Evolutionary conservation across 1,140 invertebrate genomes (phyloP).

Genomic region (Hylaeus anthracinus): DNA sequence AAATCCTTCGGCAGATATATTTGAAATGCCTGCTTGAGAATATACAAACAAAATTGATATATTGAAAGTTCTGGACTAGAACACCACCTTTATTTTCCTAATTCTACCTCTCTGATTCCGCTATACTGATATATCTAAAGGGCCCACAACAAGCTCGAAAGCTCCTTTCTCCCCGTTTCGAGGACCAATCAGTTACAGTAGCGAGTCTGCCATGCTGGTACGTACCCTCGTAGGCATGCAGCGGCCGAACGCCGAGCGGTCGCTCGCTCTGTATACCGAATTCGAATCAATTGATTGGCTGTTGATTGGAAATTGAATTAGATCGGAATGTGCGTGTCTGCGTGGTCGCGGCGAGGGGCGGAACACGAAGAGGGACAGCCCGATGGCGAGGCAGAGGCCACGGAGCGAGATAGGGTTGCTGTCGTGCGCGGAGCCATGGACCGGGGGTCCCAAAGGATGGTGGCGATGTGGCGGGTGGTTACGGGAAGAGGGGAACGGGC

Average conservation of each 20-base stretch:
- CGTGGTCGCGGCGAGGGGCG: conserved; percentile 31
- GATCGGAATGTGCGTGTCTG: conserved; percentile 80
- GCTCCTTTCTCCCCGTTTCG: too few species aligned
- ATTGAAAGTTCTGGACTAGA: too few species aligned
- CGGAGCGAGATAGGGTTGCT: conserved; percentile 37
- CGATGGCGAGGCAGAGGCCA: background rate
- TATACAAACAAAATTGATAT: too few species aligned
- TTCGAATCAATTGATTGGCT: conserved; percentile 83
- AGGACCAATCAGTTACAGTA: too few species aligned
- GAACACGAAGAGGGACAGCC: background rate
- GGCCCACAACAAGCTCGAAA: too few species aligned
- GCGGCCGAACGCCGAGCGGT: conserved; percentile 64
- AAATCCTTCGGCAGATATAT: too few species aligned
- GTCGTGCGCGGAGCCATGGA: conserved; percentile 8
- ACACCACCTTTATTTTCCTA: too few species aligned
- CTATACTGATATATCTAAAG: too few species aligned
- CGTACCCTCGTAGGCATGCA: conserved; percentile 76
- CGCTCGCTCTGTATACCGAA: conserved; percentile 80
- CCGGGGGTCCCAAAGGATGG: conserved; percentile 21
- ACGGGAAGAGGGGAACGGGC: conserved; percentile 51
- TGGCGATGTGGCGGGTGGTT: conserved; percentile 42
- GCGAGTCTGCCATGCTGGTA: conserved; percentile 31
- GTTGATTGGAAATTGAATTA: conserved; percentile 84
- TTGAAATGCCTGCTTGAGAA: too few species aligned
- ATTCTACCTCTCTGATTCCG: too few species aligned